Evolutionary conservation across 2,888 invertebrate genomes (phyloP), one percentile per base, ranked within the genome.

Genomic region (Phaonia tiefii): DNA sequence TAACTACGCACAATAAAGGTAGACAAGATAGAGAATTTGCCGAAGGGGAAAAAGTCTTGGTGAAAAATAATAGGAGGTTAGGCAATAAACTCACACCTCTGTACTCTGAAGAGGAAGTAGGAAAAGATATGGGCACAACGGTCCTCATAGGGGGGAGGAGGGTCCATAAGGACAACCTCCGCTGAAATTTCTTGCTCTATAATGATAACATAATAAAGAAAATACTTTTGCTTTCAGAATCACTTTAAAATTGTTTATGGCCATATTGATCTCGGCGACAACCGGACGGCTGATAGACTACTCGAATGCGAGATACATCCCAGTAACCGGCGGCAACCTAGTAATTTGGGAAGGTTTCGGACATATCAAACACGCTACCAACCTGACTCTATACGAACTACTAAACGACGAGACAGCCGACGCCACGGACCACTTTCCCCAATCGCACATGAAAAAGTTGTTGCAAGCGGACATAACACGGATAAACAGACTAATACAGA

Each of bases 101-200:
- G 11, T 71, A 69, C 44, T 22, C 44, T 42, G 75, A 79, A 20
- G 75, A 51, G 17, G 65, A 44, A 44, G 56, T 83, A 8, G 67
- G 81, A 66, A 79, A 79, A 10, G 77, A 77, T 51, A 15, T 82
- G 44, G 78, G 80, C 13, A 79, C 81, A 54, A 77, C 83, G 13
- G 75, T 81, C 72, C 69, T 81, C 4, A 76, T 82, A 39, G 75
- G n/a, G 25, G 76, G 56, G 69, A 75, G 72, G 22, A 20, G 67
- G 69, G 75, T 75, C 79, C 65, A 75, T 37, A 75, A 82, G 49
- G 63, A 82, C 71, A 79, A 74, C 37, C 56, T 79, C 15, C 75
- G 70, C 44, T 79, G 74, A 31, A n/a, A n/a, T n/a, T n/a, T n/a
- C n/a, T n/a, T n/a, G n/a, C n/a, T n/a, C n/a, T n/a, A n/a, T n/a